These are phyloP conservation scores for Antheraea yamamai DNA, from an alignment of 2,888 invertebrate species.

Conservation along the genomic window DNA sequence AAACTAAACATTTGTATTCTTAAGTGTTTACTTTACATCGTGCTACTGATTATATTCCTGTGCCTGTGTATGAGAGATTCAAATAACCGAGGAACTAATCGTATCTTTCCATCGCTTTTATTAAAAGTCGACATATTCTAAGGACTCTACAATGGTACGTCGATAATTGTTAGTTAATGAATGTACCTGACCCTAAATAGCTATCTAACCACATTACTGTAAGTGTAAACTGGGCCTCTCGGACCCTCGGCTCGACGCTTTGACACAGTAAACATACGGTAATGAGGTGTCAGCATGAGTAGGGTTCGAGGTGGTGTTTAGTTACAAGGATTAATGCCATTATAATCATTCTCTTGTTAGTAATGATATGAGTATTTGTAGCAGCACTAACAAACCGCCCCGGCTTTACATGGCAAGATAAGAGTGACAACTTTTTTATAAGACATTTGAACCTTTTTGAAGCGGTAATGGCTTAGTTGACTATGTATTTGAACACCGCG, in stretches of 20 bases:
- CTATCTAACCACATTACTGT: neutral
- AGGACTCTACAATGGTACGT: neutral
- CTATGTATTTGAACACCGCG: too few species aligned
- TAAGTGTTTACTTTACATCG: too few species aligned
- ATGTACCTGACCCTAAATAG: slow-evolving; percentile 11
- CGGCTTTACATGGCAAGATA: too few species aligned
- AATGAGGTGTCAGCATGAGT: slow-evolving; percentile 39
- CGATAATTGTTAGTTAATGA: slow-evolving; percentile 1
- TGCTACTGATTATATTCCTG: too few species aligned
- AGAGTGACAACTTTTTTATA: too few species aligned
- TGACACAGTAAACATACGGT: slow-evolving; percentile 23
- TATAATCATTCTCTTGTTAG: neutral
- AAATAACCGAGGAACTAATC: neutral
- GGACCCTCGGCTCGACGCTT: slow-evolving; percentile 15
- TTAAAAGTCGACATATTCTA: neutral
- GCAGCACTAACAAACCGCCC: neutral
- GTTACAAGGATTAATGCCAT: slow-evolving; percentile 3
- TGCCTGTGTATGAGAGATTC: too few species aligned
- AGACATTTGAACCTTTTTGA: too few species aligned
- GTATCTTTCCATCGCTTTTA: neutral
- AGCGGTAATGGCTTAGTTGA: too few species aligned
- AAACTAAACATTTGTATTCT: too few species aligned
- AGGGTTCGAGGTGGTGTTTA: slow-evolving; percentile 28
- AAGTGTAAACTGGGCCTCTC: slow-evolving; percentile 13
- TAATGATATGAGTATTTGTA: neutral